Conservation (phyloP, 1,140 invertebrate species). For the Drosophila prosaltans region DNA sequence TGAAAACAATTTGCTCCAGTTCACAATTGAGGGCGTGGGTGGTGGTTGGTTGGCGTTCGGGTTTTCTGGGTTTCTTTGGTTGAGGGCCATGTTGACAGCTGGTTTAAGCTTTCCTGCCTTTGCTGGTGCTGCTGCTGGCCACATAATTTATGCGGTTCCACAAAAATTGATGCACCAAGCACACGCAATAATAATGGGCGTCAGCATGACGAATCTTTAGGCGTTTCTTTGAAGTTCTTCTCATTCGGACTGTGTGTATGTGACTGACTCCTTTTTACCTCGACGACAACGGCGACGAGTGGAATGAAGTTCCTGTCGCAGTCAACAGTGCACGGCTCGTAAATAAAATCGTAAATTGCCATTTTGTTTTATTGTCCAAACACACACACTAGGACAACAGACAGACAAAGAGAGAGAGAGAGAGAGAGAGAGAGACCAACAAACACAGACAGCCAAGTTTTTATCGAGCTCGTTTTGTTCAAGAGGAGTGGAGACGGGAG, state of each 20-base stretch:
- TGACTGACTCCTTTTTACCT: slow-evolving; percentile 9
- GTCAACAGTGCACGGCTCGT: slow-evolving; percentile 57
- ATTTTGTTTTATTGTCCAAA: slow-evolving; percentile 78
- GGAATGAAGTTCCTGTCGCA: not conserved
- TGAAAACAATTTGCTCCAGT: slow-evolving; percentile 70
- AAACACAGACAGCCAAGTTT: slow-evolving; percentile 59
- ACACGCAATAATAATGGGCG: slow-evolving; percentile 21
- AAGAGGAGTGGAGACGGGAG: not conserved
- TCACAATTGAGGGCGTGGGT: slow-evolving; percentile 56
- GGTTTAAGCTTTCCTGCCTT: slow-evolving; percentile 29
- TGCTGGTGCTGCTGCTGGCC: slow-evolving; percentile 26
- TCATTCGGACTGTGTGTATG: slow-evolving; percentile 13
- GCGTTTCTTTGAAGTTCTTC: slow-evolving; percentile 14
- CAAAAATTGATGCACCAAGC: slow-evolving; percentile 18
- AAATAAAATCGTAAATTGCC: slow-evolving; percentile 81
- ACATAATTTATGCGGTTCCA: slow-evolving; percentile 75
- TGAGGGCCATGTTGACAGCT: slow-evolving; percentile 66
- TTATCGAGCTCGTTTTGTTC: slow-evolving; percentile 77
- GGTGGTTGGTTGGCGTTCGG: slow-evolving; percentile 1
- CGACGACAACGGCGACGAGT: not conserved
- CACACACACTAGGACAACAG: not conserved
- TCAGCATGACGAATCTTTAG: slow-evolving; percentile 34
- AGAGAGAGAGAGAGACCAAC: not conserved
- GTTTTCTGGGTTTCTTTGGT: no score
- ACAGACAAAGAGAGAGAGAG: not conserved